phyloP scores from a whole-genome alignment of 2,888 invertebrate genomes.

The Drosophila phalerata region DNA sequence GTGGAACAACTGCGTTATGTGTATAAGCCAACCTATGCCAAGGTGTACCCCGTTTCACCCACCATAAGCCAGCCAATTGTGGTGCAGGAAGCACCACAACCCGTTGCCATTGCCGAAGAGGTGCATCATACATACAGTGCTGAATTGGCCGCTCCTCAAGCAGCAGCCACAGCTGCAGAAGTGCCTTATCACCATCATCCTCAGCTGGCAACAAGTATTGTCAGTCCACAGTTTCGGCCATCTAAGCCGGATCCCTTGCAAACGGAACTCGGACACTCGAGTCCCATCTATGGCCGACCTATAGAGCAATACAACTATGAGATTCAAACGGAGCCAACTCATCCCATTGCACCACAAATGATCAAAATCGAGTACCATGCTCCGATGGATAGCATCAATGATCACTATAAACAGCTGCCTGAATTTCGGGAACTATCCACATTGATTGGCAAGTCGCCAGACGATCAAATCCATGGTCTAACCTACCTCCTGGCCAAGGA shows the following conservation, averaged over 20 bases:
- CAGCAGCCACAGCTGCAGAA: not conserved
- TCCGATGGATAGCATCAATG: constrained; percentile 63
- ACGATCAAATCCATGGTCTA: constrained; percentile 86
- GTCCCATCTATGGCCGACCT: constrained; percentile 42
- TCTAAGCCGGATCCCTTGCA: constrained; percentile 70
- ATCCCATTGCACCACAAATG: constrained; percentile 36
- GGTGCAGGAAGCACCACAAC: constrained; percentile 54
- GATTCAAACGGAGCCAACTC: constrained; percentile 26
- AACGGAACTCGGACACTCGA: constrained; percentile 39
- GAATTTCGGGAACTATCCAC: constrained; percentile 85
- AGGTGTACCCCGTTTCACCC: constrained; percentile 39
- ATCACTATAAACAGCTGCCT: constrained; percentile 76
- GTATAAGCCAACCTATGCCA: constrained; percentile 63
- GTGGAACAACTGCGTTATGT: constrained; percentile 81
- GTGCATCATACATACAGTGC: constrained; percentile 71
- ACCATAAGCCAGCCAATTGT: constrained; percentile 74
- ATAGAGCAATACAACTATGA: constrained; percentile 68
- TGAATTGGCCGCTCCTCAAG: constrained; percentile 29
- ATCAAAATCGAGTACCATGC: constrained; percentile 80
- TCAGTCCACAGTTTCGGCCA: constrained; percentile 67
- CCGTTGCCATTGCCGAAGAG: constrained; percentile 41
- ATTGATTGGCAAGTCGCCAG: constrained; percentile 86
- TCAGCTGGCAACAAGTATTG: constrained; percentile 11
- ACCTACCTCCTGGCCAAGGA: constrained; percentile 85
- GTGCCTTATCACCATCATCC: not conserved